A percentile compares a stretch with the other conserved stretches of the same genome.
Evolutionary conservation across 1,140 invertebrate genomes (phyloP).

Genomic region (Orchestia grillus): DNA sequence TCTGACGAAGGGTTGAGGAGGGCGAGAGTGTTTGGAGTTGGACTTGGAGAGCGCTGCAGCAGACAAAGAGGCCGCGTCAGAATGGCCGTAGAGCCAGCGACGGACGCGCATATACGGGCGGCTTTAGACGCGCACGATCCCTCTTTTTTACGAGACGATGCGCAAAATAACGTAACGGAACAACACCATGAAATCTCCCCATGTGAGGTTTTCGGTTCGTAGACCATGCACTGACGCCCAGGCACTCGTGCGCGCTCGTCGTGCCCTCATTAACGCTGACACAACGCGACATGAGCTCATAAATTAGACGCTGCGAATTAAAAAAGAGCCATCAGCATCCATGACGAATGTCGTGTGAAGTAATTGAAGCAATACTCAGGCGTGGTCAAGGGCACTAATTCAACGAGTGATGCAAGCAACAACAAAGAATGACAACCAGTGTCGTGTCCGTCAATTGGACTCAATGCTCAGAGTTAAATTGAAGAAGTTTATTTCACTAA

Average conservation of each 20-base stretch:
- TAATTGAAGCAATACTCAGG: not conserved
- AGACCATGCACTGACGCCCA: not conserved
- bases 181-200: not conserved
- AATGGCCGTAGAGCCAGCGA: not conserved
- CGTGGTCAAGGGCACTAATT: not conserved
- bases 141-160: not conserved
- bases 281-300: not conserved
- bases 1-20: not conserved
- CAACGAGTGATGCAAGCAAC: not conserved
- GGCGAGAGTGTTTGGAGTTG: not conserved
- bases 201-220: not conserved
- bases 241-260: not conserved
- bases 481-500: not conserved
- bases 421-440: not conserved
- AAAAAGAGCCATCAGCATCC: not conserved
- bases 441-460: not conserved
- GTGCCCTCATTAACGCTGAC: not conserved
- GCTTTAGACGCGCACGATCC: not conserved
- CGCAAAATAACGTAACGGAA: not conserved
- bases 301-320: not conserved
- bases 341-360: not conserved
- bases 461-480: not conserved
- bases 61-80: not conserved
- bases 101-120: not conserved
- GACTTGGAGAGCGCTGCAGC: not conserved